phyloP scores from a whole-genome alignment of 2,888 invertebrate species.

The Junonia oenone region DNA sequence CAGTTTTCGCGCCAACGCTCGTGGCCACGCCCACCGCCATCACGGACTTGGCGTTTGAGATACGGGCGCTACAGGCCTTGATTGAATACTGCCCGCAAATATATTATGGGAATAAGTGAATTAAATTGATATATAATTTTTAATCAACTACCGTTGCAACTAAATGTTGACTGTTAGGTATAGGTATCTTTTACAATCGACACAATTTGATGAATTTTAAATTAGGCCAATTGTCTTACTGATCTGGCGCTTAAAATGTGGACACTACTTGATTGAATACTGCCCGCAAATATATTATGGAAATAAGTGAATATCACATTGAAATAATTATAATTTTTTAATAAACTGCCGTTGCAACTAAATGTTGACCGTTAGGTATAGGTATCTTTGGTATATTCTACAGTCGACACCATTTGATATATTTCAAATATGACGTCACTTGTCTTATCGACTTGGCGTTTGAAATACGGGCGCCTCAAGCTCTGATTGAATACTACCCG shows the following conservation, averaged over 20 bases:
- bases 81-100: slow-evolving; percentile 82
- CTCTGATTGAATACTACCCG: slow-evolving; percentile 84
- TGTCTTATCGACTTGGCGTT: slow-evolving; percentile 86
- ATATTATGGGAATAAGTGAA: slow-evolving; percentile 55
- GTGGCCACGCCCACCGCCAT: slow-evolving; percentile 86
- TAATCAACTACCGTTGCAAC: too few species aligned
- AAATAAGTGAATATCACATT: slow-evolving; percentile 35
- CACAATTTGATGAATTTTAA: too few species aligned
- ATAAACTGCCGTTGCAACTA: too few species aligned
- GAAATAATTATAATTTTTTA: too few species aligned
- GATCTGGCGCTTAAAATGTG: slow-evolving; percentile 85
- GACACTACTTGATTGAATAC: slow-evolving; percentile 86
- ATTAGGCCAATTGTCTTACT: too few species aligned
- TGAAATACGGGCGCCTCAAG: slow-evolving; percentile 87
- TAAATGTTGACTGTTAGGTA: too few species aligned
- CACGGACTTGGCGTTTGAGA: slow-evolving; percentile 86
- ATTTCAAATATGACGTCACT: too few species aligned
- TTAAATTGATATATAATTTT: background rate
- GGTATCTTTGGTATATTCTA: too few species aligned
- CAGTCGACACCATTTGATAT: too few species aligned
- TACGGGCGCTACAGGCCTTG: slow-evolving; percentile 86
- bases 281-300: slow-evolving; percentile 77
- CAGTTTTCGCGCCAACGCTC: slow-evolving; percentile 95
- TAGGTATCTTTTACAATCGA: too few species aligned
- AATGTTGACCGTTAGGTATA: too few species aligned